A percentile compares a stretch with the other conserved stretches of the same genome.
Conservation (phyloP, 92 coral and sea anemone genomes). For the Phymanthus crucifer region DNA sequence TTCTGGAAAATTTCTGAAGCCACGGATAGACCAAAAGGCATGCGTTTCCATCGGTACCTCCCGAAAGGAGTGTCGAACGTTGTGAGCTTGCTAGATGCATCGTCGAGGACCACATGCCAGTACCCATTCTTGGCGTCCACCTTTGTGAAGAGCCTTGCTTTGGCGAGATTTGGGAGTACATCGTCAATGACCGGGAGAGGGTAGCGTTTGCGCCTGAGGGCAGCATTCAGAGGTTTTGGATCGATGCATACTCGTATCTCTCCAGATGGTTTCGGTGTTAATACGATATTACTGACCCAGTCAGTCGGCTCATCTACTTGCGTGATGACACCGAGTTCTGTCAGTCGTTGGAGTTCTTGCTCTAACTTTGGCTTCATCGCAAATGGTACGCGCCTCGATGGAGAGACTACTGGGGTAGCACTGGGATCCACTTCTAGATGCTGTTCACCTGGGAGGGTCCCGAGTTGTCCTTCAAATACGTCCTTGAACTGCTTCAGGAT, state of each 20-base stretch:
- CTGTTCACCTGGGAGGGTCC: conserved; percentile 12
- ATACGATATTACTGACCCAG: conserved; percentile 45
- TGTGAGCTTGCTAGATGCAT: conserved; percentile 16
- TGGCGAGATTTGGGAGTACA: conserved; percentile 27
- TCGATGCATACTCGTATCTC: conserved; percentile 40
- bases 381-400: conserved; percentile 20
- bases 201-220: conserved; percentile 23
- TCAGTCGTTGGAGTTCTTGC: conserved; percentile 32
- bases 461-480: conserved; percentile 31
- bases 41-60: conserved; percentile 34
- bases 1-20: conserved; percentile 50
- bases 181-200: conserved; percentile 34
- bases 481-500: neutral
- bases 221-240: conserved; percentile 33
- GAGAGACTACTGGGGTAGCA: neutral
- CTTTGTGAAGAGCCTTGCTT: conserved; percentile 35
- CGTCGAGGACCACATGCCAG: conserved; percentile 13
- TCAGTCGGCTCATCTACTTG: conserved; percentile 36
- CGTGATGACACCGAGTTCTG: conserved; percentile 19
- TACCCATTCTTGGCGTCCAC: conserved; percentile 28
- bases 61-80: conserved; percentile 6
- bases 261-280: conserved; percentile 33
- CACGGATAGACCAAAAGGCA: conserved; percentile 50
- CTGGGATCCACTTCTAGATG: conserved; percentile 16
- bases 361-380: conserved; percentile 19